phyloP scores from a whole-genome alignment of 2,888 invertebrate genomes.

The Pardosa pseudoannulata region DNA sequence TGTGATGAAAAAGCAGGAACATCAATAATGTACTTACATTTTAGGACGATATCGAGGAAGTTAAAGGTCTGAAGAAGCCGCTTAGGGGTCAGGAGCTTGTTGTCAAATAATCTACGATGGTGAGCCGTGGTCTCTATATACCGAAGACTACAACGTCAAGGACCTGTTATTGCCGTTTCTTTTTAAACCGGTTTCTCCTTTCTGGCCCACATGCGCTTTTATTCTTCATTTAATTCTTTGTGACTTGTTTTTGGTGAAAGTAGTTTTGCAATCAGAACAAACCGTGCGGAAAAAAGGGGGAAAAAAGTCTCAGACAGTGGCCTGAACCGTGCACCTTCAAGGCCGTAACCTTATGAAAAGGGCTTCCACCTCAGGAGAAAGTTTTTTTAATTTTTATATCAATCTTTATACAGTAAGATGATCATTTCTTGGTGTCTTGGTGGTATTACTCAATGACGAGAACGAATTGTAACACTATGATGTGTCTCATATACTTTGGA shows the following conservation, averaged over 20 bases:
- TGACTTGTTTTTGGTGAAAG: conserved; percentile 8
- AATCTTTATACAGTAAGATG: too few species aligned
- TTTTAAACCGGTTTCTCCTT: conserved; percentile 15
- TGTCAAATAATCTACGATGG: not conserved
- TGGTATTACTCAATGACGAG: too few species aligned
- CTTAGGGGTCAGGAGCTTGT: not conserved
- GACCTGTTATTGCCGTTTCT: conserved; percentile 17
- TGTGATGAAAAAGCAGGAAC: too few species aligned
- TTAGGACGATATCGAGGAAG: not conserved
- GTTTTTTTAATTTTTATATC: too few species aligned
- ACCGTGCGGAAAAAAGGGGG: not conserved
- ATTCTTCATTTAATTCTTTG: conserved; percentile 16
- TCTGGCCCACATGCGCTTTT: conserved; percentile 13
- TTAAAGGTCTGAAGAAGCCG: not conserved
- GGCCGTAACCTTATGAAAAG: not conserved
- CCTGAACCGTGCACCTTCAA: not conserved
- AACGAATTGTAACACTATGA: too few species aligned
- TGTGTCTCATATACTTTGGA: too few species aligned
- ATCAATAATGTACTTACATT: not conserved
- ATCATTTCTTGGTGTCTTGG: too few species aligned
- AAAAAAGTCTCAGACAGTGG: not conserved
- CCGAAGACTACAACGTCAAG: conserved; percentile 2
- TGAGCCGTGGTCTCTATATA: not conserved
- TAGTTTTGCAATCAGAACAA: not conserved
- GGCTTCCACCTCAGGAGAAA: too few species aligned